A percentile compares a stretch with the other conserved stretches of the same genome.
Conservation (phyloP, 2,113 vertebrate species). For the Onychostruthus taczanowskii region DNA sequence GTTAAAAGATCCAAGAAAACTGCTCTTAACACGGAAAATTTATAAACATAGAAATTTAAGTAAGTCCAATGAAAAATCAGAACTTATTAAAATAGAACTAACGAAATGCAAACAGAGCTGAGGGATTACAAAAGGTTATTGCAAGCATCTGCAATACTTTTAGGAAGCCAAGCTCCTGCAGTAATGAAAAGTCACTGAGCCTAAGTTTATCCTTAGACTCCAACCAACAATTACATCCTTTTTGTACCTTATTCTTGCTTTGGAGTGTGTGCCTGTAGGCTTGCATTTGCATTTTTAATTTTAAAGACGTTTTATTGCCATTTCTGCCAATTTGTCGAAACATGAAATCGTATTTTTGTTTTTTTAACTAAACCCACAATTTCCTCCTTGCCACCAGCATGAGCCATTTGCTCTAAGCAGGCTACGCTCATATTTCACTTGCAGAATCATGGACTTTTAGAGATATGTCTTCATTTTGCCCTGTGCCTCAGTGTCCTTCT, state of each 20-base stretch:
- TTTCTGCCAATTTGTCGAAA: neutral
- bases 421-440: neutral
- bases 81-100: neutral
- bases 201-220: neutral
- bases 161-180: neutral
- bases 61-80: neutral
- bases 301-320: neutral
- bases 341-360: neutral
- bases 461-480: rapidly evolving
- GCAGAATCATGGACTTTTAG: neutral
- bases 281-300: slow-evolving; percentile 2
- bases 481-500: neutral
- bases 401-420: neutral
- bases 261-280: neutral
- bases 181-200: neutral
- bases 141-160: neutral
- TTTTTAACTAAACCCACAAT: neutral
- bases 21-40: neutral
- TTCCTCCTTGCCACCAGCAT: neutral
- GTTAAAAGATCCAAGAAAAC: neutral
- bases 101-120: neutral
- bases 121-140: neutral
- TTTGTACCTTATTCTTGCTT: neutral
- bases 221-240: neutral
- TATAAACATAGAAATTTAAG: neutral